phyloP scores from a whole-genome alignment of 2,797 vertebrate species.

The Melanotaenia maccullochi region DNA sequence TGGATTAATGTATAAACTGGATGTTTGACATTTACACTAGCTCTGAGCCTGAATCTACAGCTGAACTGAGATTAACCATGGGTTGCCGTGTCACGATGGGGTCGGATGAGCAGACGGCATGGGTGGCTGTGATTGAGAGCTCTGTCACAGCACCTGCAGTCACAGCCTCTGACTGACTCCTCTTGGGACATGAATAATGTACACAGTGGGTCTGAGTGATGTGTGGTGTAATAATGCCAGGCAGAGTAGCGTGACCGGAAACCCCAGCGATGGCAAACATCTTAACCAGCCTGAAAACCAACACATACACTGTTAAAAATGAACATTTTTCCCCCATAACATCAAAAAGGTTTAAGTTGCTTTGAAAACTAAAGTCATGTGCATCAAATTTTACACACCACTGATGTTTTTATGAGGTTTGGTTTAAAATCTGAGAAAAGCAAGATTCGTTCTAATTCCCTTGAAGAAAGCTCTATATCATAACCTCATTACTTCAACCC shows the following conservation, averaged over 20 bases:
- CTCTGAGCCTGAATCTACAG: slow-evolving; percentile 24
- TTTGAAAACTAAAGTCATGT: not conserved
- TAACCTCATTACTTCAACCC: too few relatives aligned
- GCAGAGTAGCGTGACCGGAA: slow-evolving; percentile 77
- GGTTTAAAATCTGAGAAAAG: too few relatives aligned
- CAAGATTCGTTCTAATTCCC: too few relatives aligned
- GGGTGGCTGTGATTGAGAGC: slow-evolving; percentile 75
- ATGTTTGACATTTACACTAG: slow-evolving; percentile 21
- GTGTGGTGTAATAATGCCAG: slow-evolving; percentile 73
- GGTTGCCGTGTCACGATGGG: slow-evolving; percentile 31
- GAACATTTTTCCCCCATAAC: slow-evolving; percentile 40
- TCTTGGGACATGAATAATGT: slow-evolving; percentile 77
- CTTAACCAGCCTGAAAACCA: slow-evolving; percentile 53
- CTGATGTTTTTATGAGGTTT: too few relatives aligned
- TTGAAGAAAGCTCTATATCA: too few relatives aligned
- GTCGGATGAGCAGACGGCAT: slow-evolving; percentile 57
- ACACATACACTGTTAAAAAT: slow-evolving; percentile 39
- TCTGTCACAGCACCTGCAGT: slow-evolving; percentile 76
- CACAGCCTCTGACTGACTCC: slow-evolving; percentile 66
- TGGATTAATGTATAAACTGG: slow-evolving; percentile 44
- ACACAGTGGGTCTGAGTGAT: slow-evolving; percentile 75
- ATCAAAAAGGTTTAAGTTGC: slow-evolving; percentile 51
- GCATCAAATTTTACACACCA: too few relatives aligned
- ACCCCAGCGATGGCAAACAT: slow-evolving; percentile 59
- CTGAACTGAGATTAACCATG: slow-evolving; percentile 33